Base-by-base conservation (phyloP, 2,888 invertebrate genomes). In the Dynastes hyllus region DNA sequence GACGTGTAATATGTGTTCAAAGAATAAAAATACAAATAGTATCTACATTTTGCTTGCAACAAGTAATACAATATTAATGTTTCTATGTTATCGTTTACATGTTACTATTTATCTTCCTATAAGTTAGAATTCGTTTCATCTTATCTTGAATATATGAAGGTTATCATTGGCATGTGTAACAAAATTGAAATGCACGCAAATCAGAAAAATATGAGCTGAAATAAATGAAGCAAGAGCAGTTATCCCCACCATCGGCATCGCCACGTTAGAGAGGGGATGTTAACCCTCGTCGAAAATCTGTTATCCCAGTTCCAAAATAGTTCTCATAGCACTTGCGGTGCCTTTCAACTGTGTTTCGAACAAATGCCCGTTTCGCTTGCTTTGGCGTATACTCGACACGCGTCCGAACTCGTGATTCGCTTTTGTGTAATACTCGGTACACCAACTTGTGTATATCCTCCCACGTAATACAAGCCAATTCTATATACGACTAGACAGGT, bases 331-430 rank as follows among this genome's bases (percentile, higher is more conserved):
- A 40, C 50, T 78, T 69, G 70, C 81, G 80, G 70, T 77, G 82
- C 79, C 80, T 81, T 81, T 79, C 80, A 81, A 79, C 82, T 78
- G 77, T 80, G 81, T 80, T 82, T 76, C 80, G 80, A 82, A 78
- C 80, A 53, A 51, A 13, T 53, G 32, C 70, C 16, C 70, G 53
- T 51, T 50, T 22, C 70, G 29, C 4, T 51, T 45, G 51, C 51
- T 70, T 29, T 22, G 51, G 51, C 11, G 13, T 16, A 55, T 2
- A 11, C n/a, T 53, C n/a, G 53, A 11, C 45, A 45, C 45, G 45
- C 45, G 8, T 45, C 45, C 45, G 45, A 8, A 55, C 16, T 55
- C 16, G 37, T 11, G 27, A 70, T 32, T 70, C 53, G 70, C 53
- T 70, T 29, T 70, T 51, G 53, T 27, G n/a, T 40, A 13, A 9